These are phyloP conservation scores for Stictocephala bisonia DNA, from an alignment of 2,888 invertebrate genomes.

Conservation along the genomic window DNA sequence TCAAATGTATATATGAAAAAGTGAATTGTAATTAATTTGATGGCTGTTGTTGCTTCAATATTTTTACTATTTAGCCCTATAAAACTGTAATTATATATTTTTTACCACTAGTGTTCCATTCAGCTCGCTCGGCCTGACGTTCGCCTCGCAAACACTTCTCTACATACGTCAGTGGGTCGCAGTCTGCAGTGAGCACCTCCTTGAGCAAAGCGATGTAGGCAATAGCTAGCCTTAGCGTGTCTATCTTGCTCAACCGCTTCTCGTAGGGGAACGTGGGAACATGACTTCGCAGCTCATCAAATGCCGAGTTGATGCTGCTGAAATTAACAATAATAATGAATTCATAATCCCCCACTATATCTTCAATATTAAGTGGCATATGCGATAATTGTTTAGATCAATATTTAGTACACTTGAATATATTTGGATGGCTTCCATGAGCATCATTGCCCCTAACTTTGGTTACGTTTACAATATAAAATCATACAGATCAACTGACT, in stretches of 20 bases:
- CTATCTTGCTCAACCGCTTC: constrained; percentile 97
- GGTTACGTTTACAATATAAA: too few relatives aligned
- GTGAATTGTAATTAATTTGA: neutral
- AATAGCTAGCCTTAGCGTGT: constrained; percentile 95
- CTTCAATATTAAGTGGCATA: too few relatives aligned
- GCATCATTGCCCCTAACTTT: too few relatives aligned
- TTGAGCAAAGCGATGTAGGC: constrained; percentile 96
- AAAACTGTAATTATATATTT: too few relatives aligned
- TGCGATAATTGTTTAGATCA: too few relatives aligned
- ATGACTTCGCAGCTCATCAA: constrained; percentile 96
- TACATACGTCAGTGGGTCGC: constrained; percentile 93
- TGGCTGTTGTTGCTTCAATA: neutral
- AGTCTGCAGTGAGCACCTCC: constrained; percentile 88
- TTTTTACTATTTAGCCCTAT: too few relatives aligned
- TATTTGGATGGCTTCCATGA: too few relatives aligned
- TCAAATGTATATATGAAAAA: too few relatives aligned
- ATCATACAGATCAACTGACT: too few relatives aligned
- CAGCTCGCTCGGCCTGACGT: constrained; percentile 83
- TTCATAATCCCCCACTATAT: too few relatives aligned
- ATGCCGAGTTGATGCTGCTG: constrained; percentile 99
- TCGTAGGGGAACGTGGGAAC: constrained; percentile 99
- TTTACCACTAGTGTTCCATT: constrained; percentile 97
- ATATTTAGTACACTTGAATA: too few relatives aligned
- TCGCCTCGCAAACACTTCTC: constrained; percentile 92
- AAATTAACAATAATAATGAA: constrained; percentile 63